These are phyloP conservation scores for Tympanoctomys barrerae DNA, from an alignment of 2,797 vertebrate genomes.

Conservation along the genomic window DNA sequence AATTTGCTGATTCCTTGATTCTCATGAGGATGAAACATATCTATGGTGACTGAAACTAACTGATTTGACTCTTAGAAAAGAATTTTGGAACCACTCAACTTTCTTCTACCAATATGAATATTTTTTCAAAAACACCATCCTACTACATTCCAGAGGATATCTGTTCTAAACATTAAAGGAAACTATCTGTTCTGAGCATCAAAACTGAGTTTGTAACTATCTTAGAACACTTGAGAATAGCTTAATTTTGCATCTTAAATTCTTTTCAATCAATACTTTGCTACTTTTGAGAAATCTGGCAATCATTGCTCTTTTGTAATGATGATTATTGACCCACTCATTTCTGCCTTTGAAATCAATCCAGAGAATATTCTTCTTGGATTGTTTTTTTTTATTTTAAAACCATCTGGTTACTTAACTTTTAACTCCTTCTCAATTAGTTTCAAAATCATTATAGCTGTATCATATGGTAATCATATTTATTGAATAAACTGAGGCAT, in stretches of 20 bases:
- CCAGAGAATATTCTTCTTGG: slow-evolving; percentile 55
- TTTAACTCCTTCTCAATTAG: slow-evolving; percentile 53
- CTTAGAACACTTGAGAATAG: slow-evolving; percentile 62
- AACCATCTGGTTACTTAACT: slow-evolving; percentile 65
- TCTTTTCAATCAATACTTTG: slow-evolving; percentile 73
- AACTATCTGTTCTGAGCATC: slow-evolving; percentile 79
- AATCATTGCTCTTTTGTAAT: slow-evolving; percentile 55
- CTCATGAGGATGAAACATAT: not conserved
- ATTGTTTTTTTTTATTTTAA: slow-evolving; percentile 59
- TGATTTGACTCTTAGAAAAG: slow-evolving; percentile 57
- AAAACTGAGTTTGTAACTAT: slow-evolving; percentile 67
- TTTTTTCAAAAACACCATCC: slow-evolving; percentile 56
- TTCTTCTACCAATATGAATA: slow-evolving; percentile 41
- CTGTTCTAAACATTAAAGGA: slow-evolving; percentile 79
- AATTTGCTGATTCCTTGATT: not conserved
- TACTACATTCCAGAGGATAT: slow-evolving; percentile 69
- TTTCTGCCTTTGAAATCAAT: slow-evolving; percentile 73
- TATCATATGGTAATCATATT: not conserved
- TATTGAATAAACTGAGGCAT: not conserved
- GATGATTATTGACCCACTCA: slow-evolving; percentile 49
- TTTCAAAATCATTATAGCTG: slow-evolving; percentile 23
- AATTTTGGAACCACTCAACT: slow-evolving; percentile 58
- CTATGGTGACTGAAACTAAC: not conserved
- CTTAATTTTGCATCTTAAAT: slow-evolving; percentile 70
- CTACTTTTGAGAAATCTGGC: slow-evolving; percentile 64